phyloP scores from a whole-genome alignment of 92 coral and sea anemone species.

The Porites lobata region DNA sequence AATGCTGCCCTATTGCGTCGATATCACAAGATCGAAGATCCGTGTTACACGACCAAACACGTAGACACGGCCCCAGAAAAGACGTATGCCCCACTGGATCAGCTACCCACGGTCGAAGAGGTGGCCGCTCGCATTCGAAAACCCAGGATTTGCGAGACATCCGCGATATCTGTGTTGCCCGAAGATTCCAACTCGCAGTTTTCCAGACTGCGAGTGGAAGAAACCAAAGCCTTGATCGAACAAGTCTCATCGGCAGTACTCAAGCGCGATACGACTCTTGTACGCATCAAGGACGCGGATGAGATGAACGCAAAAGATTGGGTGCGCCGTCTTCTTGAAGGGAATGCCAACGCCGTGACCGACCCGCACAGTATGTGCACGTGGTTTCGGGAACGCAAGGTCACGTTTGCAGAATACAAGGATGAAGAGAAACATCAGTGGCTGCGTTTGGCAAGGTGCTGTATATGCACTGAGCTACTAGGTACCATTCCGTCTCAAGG shows the following conservation, averaged over 20 bases:
- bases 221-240: not conserved
- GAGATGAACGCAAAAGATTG: not conserved
- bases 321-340: not conserved
- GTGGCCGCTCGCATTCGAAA: not conserved
- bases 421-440: conserved; percentile 8
- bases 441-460: not conserved
- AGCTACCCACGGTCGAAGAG: not conserved
- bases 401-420: not conserved
- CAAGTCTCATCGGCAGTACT: not conserved
- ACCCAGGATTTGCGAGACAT: not conserved
- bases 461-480: not conserved
- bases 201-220: not conserved
- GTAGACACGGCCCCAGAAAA: not conserved
- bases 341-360: not conserved
- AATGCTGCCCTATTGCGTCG: conserved; percentile 7
- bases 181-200: not conserved
- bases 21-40: conserved; percentile 11
- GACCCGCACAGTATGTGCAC: conserved; percentile 1
- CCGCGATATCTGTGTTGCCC: not conserved
- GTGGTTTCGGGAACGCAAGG: not conserved
- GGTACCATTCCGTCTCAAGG: not conserved
- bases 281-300: not conserved
- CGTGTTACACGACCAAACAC: not conserved
- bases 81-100: not conserved
- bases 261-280: not conserved